Base-by-base conservation (phyloP, 23 tunicate genomes). In the Styela plicata region DNA sequence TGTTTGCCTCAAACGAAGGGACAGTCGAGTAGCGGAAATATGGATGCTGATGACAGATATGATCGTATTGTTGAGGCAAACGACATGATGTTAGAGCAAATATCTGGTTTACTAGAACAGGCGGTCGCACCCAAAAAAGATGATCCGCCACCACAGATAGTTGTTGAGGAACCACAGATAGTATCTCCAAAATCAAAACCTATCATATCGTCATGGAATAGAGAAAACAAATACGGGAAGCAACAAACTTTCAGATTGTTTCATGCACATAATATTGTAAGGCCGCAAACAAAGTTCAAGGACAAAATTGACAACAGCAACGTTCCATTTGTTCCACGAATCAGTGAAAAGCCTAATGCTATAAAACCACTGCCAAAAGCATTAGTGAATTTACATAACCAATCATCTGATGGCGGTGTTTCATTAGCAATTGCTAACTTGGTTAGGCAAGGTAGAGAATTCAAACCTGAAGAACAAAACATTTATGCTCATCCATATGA, bases 401-500 rank as follows among this genome's bases (percentile, higher is more conserved):
- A 65, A 78, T 74, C 84, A 26, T 34, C 27, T 29, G 80, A 63
- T 33, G 79, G 35, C 0, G 78, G 31, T 19, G 34, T 57, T 67
- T 85, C 88, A 21, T 81, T 86, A 1, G 89, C 97, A 35, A 70
- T 93, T 23, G 62, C 84, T 37, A 84, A 79, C 69, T 61, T 93
- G 17, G 75, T 93, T 28, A 70, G 82, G 31, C 86, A 85, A 64
- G 84, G 69, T 5, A 57, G 93, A 36, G 24, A 84, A 3, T 75
- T 65, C 20, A 82, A 85, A 23, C 35, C 69, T 20, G 89, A 85
- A 80, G 96, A 95, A 66, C 73, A 52, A 66, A 23, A 74, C 21
- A 77, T 90, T 2, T 90, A 95, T 78, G 79, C 35, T 18, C 99
- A 95, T 84, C 99, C 99, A 7, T 95, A 95, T 62, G 70, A 90